phyloP scores from a whole-genome alignment of 2,888 invertebrate genomes.

The Iselma pallidipennis region DNA sequence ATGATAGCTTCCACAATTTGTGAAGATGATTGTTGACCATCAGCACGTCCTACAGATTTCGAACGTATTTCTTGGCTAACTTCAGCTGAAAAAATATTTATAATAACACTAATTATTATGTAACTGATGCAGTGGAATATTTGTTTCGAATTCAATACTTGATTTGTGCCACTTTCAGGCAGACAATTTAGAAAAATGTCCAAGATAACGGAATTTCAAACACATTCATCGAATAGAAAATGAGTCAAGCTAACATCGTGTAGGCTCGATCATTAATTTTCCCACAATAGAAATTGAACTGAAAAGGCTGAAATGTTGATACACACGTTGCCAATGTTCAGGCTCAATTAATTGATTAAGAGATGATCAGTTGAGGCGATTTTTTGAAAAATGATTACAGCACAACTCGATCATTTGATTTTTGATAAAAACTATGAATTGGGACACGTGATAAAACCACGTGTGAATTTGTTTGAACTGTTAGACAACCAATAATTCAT shows the following conservation, averaged over 20 bases:
- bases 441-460: not conserved
- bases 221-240: not conserved
- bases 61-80: slow-evolving; percentile 41
- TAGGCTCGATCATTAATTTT: too few relatives aligned
- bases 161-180: not conserved
- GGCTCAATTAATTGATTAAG: too few relatives aligned
- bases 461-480: not conserved
- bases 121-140: not conserved
- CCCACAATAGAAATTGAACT: too few relatives aligned
- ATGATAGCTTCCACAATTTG: slow-evolving; percentile 45
- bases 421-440: not conserved
- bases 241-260: not conserved
- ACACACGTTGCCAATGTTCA: too few relatives aligned
- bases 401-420: too few relatives aligned
- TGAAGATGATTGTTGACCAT: slow-evolving; percentile 40
- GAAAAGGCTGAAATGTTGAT: too few relatives aligned
- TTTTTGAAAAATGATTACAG: too few relatives aligned
- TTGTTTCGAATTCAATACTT: not conserved
- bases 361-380: too few relatives aligned
- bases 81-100: slow-evolving; percentile 43
- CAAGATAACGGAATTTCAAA: not conserved
- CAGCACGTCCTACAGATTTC: slow-evolving; percentile 36
- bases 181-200: not conserved
- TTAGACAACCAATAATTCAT: slow-evolving; percentile 10
- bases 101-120: not conserved